A percentile compares a stretch with the other conserved stretches of the same genome.
Conservation (phyloP, 2,113 vertebrate species). For the Malaclemys terrapin region DNA sequence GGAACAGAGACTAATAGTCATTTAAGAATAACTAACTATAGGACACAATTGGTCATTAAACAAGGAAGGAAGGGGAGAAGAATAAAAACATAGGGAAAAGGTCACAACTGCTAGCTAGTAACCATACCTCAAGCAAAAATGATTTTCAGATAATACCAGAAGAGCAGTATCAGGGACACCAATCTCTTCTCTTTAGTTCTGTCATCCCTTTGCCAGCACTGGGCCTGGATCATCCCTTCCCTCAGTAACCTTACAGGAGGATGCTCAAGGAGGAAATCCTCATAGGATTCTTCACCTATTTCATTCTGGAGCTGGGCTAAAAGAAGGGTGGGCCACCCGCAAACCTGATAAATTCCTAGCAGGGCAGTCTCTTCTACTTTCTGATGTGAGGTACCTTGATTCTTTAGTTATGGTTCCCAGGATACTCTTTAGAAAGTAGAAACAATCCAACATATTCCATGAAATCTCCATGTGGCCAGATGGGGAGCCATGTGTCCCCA, state of each 20-base stretch:
- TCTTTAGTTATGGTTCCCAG: background rate
- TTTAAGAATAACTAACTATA: no score
- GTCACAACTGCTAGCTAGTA: background rate
- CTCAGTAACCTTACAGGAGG: background rate
- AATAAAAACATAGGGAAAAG: background rate
- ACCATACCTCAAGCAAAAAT: background rate
- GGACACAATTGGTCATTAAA: no score
- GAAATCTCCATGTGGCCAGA: background rate
- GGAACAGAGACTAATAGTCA: no score
- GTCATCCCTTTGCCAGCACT: background rate
- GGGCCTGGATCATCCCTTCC: background rate
- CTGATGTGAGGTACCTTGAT: background rate
- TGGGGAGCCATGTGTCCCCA: no score
- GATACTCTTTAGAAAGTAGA: background rate
- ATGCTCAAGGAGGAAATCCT: background rate
- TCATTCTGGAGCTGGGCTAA: background rate
- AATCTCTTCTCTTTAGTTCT: background rate
- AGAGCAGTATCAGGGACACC: background rate
- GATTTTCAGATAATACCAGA: background rate
- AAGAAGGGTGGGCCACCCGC: background rate
- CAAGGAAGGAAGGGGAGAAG: background rate
- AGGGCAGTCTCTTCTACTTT: background rate
- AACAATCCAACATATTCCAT: background rate
- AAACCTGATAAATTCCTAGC: background rate
- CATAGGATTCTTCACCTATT: background rate